phyloP scores from a whole-genome alignment of 2,113 vertebrate genomes.

The Colistium nudipinnis region DNA sequence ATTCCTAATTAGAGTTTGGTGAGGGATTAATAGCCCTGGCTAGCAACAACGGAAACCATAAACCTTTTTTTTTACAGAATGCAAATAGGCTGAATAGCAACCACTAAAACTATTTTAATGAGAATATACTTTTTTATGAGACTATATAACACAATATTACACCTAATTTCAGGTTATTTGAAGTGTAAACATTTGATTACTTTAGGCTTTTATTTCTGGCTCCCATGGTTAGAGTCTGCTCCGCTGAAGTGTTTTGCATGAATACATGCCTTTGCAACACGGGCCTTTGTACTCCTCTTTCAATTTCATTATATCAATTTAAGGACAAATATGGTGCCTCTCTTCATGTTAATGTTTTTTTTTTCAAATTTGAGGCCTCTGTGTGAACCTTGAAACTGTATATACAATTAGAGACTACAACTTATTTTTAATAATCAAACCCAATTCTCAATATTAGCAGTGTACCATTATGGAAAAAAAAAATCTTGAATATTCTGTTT shows the following conservation, averaged over 20 bases:
- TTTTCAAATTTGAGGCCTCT: background rate
- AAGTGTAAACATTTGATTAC: background rate
- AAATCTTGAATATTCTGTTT: no score
- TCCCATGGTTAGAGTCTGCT: background rate
- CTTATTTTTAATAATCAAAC: no score
- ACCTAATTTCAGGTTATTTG: background rate
- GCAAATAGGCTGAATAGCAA: background rate
- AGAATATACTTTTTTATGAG: slow-evolving; percentile 1
- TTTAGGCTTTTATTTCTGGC: background rate
- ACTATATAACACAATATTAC: background rate
- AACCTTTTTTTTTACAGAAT: slow-evolving; percentile 11
- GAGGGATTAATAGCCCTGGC: background rate
- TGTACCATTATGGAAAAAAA: no score
- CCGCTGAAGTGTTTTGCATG: background rate
- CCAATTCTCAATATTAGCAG: no score
- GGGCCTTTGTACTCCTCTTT: background rate
- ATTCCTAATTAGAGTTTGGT: slow-evolving; percentile 21
- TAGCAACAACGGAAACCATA: slow-evolving; percentile 5
- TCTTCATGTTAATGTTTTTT: no score
- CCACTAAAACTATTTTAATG: background rate
- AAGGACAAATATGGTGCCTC: no score
- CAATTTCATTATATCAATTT: background rate
- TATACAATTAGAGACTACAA: no score
- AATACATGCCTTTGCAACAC: background rate
- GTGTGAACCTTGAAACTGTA: background rate